Evolutionary conservation across 1,140 invertebrate species (phyloP).

Genomic region (Lysiphlebus fabarum): DNA sequence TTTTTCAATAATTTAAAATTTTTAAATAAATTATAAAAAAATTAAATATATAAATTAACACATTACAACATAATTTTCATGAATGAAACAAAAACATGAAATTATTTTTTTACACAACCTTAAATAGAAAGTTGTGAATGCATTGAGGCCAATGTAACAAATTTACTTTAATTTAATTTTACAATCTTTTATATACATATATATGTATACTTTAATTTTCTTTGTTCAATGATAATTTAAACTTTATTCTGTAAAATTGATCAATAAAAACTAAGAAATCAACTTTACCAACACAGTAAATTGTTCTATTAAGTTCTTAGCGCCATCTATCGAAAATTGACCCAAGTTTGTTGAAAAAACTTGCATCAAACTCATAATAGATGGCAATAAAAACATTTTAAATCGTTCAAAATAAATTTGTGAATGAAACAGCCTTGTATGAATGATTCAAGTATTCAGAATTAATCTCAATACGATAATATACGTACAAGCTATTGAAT

Average conservation of each 20-base stretch:
- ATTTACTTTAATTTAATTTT: conserved; percentile 6
- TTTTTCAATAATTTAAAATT: no score
- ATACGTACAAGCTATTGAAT: background rate
- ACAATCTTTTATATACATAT: conserved; percentile 17
- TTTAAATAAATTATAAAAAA: background rate
- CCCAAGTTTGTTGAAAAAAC: background rate
- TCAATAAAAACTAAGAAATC: background rate
- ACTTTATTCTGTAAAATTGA: background rate
- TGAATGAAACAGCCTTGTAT: conserved; percentile 1
- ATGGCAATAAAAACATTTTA: background rate
- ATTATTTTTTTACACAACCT: conserved; percentile 16
- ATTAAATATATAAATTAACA: background rate
- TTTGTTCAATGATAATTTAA: conserved; percentile 5
- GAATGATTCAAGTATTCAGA: conserved; percentile 19
- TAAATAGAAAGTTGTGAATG: background rate
- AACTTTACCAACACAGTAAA: background rate
- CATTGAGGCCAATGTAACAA: conserved; percentile 23
- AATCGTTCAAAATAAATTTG: background rate
- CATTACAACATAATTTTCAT: conserved; percentile 10
- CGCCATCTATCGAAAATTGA: conserved; percentile 10
- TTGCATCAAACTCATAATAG: background rate
- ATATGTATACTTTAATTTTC: conserved; percentile 15
- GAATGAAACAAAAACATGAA: conserved; percentile 16
- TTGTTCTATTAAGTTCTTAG: background rate
- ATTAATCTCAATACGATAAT: conserved; percentile 2